Evolutionary conservation across 2,888 invertebrate species (phyloP).

Genomic region (Acronicta alni): DNA sequence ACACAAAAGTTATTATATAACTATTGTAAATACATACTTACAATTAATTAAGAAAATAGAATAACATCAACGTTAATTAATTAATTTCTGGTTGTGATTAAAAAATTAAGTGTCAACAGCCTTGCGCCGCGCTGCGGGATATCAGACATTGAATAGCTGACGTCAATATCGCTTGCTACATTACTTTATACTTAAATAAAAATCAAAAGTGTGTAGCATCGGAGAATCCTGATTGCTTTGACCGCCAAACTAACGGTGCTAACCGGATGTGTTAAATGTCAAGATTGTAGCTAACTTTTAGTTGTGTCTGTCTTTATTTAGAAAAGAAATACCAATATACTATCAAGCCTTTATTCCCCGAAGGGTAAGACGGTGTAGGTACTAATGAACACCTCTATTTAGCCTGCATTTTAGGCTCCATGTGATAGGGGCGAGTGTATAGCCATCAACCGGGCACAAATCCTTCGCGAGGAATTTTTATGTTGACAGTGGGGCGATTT

Average conservation of each 20-base stretch:
- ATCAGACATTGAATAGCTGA: conserved; percentile 5
- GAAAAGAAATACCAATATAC: neutral
- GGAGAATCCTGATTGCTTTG: conserved; percentile 4
- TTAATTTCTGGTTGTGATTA: neutral
- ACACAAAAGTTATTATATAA: too few species aligned
- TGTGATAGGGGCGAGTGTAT: too few species aligned
- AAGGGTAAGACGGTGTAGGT: too few species aligned
- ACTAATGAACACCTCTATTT: too few species aligned
- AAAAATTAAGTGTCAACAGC: conserved; percentile 5
- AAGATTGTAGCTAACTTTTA: neutral
- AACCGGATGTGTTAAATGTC: conserved; percentile 1
- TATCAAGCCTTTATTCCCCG: too few species aligned
- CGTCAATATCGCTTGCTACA: conserved; percentile 18
- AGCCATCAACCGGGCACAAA: too few species aligned
- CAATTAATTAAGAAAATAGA: too few species aligned
- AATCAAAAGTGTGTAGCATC: conserved; percentile 24
- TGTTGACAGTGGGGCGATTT: too few species aligned
- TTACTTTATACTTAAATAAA: conserved; percentile 5
- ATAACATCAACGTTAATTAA: too few species aligned
- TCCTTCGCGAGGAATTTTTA: too few species aligned
- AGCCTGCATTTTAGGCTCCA: too few species aligned
- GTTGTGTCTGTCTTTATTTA: neutral
- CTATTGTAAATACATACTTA: too few species aligned
- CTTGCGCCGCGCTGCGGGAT: conserved; percentile 1
- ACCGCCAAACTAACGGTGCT: neutral